Conservation (phyloP, 2,797 vertebrate genomes). For the Melopsittacus undulatus region DNA sequence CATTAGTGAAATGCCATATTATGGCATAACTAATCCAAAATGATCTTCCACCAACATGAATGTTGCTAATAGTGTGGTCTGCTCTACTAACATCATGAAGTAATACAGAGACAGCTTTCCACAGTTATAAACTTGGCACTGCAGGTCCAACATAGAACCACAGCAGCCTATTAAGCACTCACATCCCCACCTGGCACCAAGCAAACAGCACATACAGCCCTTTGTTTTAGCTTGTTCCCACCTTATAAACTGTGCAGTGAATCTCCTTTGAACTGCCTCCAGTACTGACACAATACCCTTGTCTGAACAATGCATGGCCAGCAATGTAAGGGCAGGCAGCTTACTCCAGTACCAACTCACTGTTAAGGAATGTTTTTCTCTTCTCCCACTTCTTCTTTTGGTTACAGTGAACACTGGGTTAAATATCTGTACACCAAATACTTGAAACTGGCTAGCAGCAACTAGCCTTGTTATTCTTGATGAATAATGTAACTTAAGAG, state of each 20-base stretch:
- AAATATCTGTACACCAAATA: background rate
- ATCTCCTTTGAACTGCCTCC: background rate
- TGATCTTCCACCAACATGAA: slow-evolving; percentile 46
- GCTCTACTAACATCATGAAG: slow-evolving; percentile 45
- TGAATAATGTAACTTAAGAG: slow-evolving; percentile 16
- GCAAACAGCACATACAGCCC: background rate
- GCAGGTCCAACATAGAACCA: background rate
- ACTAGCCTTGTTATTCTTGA: slow-evolving; percentile 5
- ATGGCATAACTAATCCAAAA: slow-evolving; percentile 57
- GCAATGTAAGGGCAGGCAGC: background rate
- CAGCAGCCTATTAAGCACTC: slow-evolving; percentile 51
- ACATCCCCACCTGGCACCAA: slow-evolving; percentile 30
- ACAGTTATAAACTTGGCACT: slow-evolving; percentile 40
- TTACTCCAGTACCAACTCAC: background rate
- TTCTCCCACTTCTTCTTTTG: background rate
- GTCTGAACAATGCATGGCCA: background rate
- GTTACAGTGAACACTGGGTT: background rate
- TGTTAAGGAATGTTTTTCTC: background rate
- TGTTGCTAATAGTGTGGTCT: slow-evolving; percentile 41
- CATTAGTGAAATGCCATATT: slow-evolving; percentile 55
- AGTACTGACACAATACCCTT: background rate
- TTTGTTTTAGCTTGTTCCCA: background rate
- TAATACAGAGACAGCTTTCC: slow-evolving; percentile 55
- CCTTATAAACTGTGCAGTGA: background rate
- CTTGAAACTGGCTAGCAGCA: background rate